Conservation (phyloP, 2,797 vertebrate species). For the Enteromius viviparus region DNA sequence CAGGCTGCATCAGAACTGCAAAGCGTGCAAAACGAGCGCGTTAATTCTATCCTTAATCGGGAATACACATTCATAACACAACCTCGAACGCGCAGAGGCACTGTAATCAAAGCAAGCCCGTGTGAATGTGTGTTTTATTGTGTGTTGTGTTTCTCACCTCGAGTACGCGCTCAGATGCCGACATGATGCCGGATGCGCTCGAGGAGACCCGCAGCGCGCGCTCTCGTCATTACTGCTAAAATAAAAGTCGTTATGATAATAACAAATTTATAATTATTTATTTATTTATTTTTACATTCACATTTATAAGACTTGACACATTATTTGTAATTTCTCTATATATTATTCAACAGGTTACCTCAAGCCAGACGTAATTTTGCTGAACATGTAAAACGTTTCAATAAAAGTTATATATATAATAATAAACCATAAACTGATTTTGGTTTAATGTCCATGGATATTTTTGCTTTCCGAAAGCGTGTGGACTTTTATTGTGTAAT, state of each 20-base stretch:
- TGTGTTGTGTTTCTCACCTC: slow-evolving; percentile 47
- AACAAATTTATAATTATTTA: background rate
- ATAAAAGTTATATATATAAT: background rate
- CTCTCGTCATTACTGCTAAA: background rate
- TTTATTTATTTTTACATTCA: background rate
- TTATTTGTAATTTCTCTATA: background rate
- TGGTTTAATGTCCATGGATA: background rate
- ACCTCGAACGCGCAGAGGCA: background rate
- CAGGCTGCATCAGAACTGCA: background rate
- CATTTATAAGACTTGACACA: background rate
- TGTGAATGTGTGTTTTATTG: slow-evolving; percentile 17
- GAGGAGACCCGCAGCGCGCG: background rate
- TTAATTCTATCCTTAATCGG: background rate
- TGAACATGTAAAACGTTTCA: background rate
- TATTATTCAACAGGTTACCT: too few species aligned
- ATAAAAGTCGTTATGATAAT: background rate
- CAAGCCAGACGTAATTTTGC: background rate
- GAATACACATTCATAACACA: background rate
- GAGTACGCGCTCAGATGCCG: slow-evolving; percentile 42
- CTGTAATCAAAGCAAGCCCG: background rate
- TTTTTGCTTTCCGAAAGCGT: background rate
- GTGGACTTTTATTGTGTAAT: slow-evolving; percentile 18
- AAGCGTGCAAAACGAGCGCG: background rate
- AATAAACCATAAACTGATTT: too few species aligned
- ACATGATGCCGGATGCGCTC: slow-evolving; percentile 43